Conservation (phyloP, 2,113 vertebrate genomes). For the Larimichthys crocea region DNA sequence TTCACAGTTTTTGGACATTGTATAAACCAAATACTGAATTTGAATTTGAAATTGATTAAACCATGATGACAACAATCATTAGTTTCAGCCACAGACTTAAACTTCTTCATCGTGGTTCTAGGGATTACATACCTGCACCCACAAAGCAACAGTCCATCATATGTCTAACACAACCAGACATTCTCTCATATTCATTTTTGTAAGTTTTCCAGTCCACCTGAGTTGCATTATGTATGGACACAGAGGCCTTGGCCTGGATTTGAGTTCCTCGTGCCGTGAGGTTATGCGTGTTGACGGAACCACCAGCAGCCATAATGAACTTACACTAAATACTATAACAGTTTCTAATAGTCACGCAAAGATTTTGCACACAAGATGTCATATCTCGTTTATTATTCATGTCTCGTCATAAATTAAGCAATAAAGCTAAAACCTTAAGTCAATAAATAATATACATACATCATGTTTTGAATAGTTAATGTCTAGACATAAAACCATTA, state of each 20-base stretch:
- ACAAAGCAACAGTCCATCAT: background rate
- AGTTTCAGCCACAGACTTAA: background rate
- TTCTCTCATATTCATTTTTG: background rate
- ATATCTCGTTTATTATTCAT: conserved; percentile 59
- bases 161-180: background rate
- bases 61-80: background rate
- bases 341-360: conserved; percentile 26
- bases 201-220: background rate
- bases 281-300: background rate
- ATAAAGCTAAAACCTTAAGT: conserved; percentile 10
- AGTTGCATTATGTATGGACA: background rate
- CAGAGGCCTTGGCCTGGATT: background rate
- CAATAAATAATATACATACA: conserved; percentile 70
- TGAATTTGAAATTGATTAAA: background rate
- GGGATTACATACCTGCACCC: background rate
- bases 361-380: conserved; percentile 27
- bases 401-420: conserved; percentile 49
- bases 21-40: background rate
- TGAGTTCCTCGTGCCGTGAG: background rate
- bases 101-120: background rate
- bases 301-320: conserved; percentile 27
- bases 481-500: conserved; percentile 43
- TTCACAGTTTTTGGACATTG: background rate
- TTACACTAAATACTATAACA: conserved; percentile 15
- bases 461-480: conserved; percentile 41